Percentiles rank a stretch among this genome's conserved stretches.
These are phyloP conservation scores for Gnathonemus echidnorhynchus DNA, from an alignment of 2,113 vertebrate species.

Conservation along the genomic window DNA sequence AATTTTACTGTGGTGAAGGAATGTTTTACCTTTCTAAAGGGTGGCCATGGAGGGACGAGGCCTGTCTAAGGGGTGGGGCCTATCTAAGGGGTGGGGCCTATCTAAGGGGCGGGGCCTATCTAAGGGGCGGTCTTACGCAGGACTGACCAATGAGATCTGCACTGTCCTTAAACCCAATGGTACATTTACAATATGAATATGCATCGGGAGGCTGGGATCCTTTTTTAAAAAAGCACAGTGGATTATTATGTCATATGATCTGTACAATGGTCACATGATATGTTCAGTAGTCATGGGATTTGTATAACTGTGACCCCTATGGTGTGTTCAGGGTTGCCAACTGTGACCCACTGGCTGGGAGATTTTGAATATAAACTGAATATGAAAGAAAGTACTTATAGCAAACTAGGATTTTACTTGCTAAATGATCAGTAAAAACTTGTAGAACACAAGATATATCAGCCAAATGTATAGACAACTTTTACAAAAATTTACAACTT, in stretches of 20 bases:
- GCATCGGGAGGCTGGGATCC: conserved; percentile 18
- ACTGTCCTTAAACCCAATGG: conserved; percentile 2
- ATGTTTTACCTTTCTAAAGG: conserved; percentile 13
- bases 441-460: background rate
- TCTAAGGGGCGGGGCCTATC: background rate
- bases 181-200: conserved; percentile 16
- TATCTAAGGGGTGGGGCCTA: background rate
- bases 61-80: no score
- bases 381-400: background rate
- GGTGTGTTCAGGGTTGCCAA: conserved; percentile 9
- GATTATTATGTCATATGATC: conserved; percentile 1
- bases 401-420: background rate
- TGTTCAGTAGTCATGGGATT: background rate
- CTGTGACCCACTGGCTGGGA: conserved; percentile 4
- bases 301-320: background rate
- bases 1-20: conserved; percentile 27
- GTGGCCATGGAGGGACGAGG: background rate
- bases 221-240: conserved; percentile 24
- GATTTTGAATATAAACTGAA: background rate
- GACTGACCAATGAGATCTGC: background rate
- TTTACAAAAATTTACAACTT: background rate
- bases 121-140: background rate
- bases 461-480: background rate
- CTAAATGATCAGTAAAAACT: background rate
- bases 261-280: conserved; percentile 15